Base-by-base conservation (phyloP, 1,140 invertebrate genomes). In the Penaeus indicus region DNA sequence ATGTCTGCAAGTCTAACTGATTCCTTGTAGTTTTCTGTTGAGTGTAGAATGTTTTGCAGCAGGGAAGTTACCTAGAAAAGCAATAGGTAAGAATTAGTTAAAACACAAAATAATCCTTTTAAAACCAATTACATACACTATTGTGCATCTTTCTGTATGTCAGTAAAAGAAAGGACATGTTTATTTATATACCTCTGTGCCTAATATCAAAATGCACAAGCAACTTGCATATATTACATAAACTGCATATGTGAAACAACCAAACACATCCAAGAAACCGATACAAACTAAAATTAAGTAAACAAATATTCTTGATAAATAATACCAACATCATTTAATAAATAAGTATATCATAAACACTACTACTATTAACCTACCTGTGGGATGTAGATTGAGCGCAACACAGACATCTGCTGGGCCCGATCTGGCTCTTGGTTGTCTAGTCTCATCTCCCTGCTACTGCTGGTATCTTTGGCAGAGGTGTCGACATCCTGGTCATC, bases 331-430 rank as follows among this genome's bases (percentile, higher is more conserved):
- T 54, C 47, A 47, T 47, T 13, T 47, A 13, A 47, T 10, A 47
- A 47, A 47, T 10, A 47, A 47, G 47, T 5, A 47, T 7, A 4
- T 54, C 5, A 54, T 8, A 11, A 54, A 54, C 54, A 0, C 16
- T 1, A 54, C 27, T 19, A 5, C 11, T 19, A 32, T 8, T 38
- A 84, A 13, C 91, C 90, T 93, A 93, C 93, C 91, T 97, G 96
- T 8, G 97, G 97, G 91, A 99, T 95, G 91, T 96, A 97, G 16
- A 96, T 93, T 90, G 95, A 95, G 84, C 97, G 94, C 19, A 99
- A 93, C 90, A 95, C 94, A 62, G 95, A 93, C 93, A 98, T 93
- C 92, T 98, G 96, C 69, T 93, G 89, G 75, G 91, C 87, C 0
- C 95, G 92, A 80, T 92, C 94, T 92, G 91, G 93, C 92, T 92